Conservation (phyloP, 2,888 invertebrate genomes). For the Leptopilina drosophilae region DNA sequence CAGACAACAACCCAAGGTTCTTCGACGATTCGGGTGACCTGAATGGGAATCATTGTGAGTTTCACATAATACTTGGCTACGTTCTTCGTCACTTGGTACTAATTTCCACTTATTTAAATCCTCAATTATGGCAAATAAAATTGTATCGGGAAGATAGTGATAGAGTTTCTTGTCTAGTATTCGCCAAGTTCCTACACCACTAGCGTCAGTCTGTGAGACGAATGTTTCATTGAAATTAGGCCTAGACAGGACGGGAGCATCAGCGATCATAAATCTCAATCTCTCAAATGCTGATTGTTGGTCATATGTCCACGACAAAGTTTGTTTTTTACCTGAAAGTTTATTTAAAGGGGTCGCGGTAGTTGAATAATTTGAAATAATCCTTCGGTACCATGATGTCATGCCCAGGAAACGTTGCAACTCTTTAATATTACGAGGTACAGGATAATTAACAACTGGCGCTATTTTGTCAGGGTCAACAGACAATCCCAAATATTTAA, state of each 20-base stretch:
- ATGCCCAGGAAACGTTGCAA: constrained; percentile 61
- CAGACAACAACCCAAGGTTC: too few relatives aligned
- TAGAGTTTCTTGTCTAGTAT: too few relatives aligned
- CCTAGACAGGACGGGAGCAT: constrained; percentile 36
- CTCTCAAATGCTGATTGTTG: neutral
- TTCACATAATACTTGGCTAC: too few relatives aligned
- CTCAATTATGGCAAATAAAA: too few relatives aligned
- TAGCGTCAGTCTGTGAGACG: constrained; percentile 53
- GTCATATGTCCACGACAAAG: constrained; percentile 41
- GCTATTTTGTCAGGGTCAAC: constrained; percentile 44
- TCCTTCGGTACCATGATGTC: constrained; percentile 61
- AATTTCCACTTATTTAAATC: too few relatives aligned
- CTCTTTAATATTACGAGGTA: constrained; percentile 40
- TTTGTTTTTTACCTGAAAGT: constrained; percentile 50
- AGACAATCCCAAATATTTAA: constrained; percentile 43
- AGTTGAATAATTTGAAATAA: constrained; percentile 54
- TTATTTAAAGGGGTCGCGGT: constrained; percentile 53
- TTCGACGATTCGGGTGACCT: too few relatives aligned
- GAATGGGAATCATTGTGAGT: too few relatives aligned
- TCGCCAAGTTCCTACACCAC: neutral
- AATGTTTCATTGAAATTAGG: constrained; percentile 43
- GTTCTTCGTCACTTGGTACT: too few relatives aligned
- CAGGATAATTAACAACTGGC: constrained; percentile 3
- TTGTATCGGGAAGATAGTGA: too few relatives aligned
- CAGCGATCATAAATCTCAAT: constrained; percentile 9